Percentiles rank a stretch among this genome's conserved stretches.
Evolutionary conservation across 64 coral and sea anemone species (phyloP).

Genomic region (Actinia tenebrosa): DNA sequence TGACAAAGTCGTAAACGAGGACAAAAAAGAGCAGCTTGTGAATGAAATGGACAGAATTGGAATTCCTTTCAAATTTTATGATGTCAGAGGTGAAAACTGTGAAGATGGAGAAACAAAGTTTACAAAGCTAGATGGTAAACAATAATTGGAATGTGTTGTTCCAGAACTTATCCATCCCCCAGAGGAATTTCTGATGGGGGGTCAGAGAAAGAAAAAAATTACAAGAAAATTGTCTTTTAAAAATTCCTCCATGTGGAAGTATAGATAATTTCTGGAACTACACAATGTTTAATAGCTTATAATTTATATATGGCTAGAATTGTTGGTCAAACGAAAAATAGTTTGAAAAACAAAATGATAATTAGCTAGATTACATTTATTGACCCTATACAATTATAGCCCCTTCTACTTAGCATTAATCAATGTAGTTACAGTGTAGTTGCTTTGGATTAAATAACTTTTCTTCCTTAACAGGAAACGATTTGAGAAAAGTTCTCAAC

Average conservation of each 20-base stretch:
- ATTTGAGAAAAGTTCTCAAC: not conserved
- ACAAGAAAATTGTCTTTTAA: no score
- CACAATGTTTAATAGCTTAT: no score
- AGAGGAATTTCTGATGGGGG: no score
- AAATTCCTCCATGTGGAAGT: no score
- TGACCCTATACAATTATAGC: no score
- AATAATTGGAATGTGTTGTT: not conserved
- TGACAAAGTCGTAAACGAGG: not conserved
- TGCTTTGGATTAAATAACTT: not conserved
- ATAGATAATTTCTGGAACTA: no score
- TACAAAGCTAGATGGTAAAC: not conserved
- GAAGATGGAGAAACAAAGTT: not conserved
- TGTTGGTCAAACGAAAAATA: no score
- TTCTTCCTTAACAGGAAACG: not conserved
- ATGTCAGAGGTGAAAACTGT: not conserved
- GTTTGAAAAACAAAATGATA: no score
- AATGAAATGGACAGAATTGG: constrained; percentile 1
- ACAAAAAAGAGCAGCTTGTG: not conserved
- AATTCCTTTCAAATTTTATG: not conserved
- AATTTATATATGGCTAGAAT: no score
- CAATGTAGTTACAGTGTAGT: not conserved
- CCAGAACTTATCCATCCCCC: not conserved
- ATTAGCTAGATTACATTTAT: no score
- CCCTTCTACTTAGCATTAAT: no score
- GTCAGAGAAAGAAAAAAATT: no score